Percentiles rank a stretch among this genome's conserved stretches.
These are phyloP conservation scores for Bostrychus sinensis DNA, from an alignment of 2,113 vertebrate species.

Conservation along the genomic window DNA sequence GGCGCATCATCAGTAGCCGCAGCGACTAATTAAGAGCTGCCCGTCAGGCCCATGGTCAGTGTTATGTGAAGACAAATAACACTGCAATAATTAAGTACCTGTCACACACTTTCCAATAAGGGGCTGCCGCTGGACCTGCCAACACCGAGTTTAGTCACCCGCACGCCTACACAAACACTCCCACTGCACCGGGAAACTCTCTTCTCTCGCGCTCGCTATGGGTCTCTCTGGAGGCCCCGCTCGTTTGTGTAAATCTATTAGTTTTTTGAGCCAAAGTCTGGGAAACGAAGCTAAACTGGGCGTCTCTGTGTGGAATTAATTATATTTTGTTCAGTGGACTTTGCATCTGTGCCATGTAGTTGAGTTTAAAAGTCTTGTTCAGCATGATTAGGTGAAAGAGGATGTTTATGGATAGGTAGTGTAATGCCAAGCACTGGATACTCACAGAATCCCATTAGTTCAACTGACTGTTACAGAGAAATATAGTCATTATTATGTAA, in stretches of 20 bases:
- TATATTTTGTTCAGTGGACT: constrained; percentile 2
- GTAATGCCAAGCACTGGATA: too few species aligned
- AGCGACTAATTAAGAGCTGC: constrained; percentile 73
- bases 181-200: constrained; percentile 8
- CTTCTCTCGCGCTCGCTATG: too few species aligned
- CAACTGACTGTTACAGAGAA: too few species aligned
- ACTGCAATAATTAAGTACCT: constrained; percentile 57
- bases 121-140: constrained; percentile 35
- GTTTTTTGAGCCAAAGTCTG: background rate
- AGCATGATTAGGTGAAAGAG: too few species aligned
- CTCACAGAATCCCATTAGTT: too few species aligned
- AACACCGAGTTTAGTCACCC: constrained; percentile 47
- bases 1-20: constrained; percentile 57
- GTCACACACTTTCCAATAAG: constrained; percentile 31
- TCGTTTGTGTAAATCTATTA: background rate
- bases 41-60: constrained; percentile 59
- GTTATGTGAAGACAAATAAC: constrained; percentile 40
- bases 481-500: too few species aligned
- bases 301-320: background rate
- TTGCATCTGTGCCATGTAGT: too few species aligned
- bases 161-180: constrained; percentile 27
- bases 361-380: too few species aligned
- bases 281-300: background rate
- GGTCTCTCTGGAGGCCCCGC: constrained; percentile 5
- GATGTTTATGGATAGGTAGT: too few species aligned